Evolutionary conservation across 2,888 invertebrate species (phyloP).

Genomic region (Trachelus stipa): DNA sequence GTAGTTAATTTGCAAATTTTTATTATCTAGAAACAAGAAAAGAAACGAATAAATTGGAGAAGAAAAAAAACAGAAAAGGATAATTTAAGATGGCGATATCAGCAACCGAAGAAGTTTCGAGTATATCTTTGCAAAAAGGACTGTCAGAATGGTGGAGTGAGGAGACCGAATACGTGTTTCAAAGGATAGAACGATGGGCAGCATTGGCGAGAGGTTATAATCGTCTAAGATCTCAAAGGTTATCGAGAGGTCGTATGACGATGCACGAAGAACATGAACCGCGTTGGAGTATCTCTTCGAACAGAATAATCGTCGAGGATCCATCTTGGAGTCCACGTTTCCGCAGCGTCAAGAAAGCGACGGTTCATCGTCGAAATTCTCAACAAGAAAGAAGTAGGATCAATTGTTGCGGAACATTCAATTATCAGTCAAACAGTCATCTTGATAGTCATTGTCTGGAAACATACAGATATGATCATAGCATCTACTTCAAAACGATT

Average conservation of each 20-base stretch:
- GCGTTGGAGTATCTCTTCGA: conserved; percentile 46
- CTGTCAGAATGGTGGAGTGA: conserved; percentile 62
- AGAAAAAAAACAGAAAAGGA: background rate
- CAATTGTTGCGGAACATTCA: conserved; percentile 55
- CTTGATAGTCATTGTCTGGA: conserved; percentile 59
- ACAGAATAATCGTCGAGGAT: conserved; percentile 44
- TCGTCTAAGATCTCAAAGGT: conserved; percentile 52
- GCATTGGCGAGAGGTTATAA: conserved; percentile 60
- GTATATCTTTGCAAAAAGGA: conserved; percentile 40
- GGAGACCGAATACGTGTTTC: conserved; percentile 59
- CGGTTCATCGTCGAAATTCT: conserved; percentile 29
- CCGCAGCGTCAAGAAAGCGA: conserved; percentile 39
- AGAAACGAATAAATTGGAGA: background rate
- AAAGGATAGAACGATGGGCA: conserved; percentile 60
- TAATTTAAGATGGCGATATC: background rate
- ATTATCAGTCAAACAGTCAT: conserved; percentile 56
- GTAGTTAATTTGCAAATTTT: background rate
- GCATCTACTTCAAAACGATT: conserved; percentile 63
- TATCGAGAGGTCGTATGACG: conserved; percentile 52
- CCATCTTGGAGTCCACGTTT: conserved; percentile 41
- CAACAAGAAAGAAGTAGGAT: conserved; percentile 45
- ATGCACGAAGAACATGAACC: conserved; percentile 46
- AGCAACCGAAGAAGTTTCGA: background rate
- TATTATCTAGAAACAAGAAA: background rate
- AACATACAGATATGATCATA: conserved; percentile 61